Percentiles rank a stretch among this genome's conserved stretches.
Evolutionary conservation across 1,140 invertebrate species (phyloP).

Genomic region (Halictus rubicundus): DNA sequence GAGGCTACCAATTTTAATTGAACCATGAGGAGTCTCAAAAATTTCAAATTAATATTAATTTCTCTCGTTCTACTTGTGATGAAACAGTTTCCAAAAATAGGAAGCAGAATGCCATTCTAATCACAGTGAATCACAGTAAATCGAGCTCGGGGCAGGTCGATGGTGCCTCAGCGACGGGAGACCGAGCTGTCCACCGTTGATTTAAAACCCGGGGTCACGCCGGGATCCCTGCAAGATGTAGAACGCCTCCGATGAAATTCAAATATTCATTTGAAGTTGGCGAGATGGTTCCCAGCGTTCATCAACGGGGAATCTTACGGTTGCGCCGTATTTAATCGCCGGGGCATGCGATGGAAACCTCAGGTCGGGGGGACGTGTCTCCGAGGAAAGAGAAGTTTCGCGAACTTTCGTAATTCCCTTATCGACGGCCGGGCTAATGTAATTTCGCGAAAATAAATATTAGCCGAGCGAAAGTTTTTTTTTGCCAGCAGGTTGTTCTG

Average conservation of each 20-base stretch:
- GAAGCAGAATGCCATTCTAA: too few species aligned
- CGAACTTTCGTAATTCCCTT: conserved; percentile 12
- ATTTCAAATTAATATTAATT: too few species aligned
- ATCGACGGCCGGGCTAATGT: conserved; percentile 18
- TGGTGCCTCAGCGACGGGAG: too few species aligned
- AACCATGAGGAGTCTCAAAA: too few species aligned
- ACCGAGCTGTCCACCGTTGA: too few species aligned
- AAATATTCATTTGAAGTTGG: conserved; percentile 7
- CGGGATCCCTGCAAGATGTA: not conserved
- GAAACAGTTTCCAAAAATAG: too few species aligned
- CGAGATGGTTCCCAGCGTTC: not conserved
- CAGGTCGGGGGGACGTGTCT: not conserved
- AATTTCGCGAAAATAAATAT: conserved; percentile 43
- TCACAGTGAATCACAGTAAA: too few species aligned
- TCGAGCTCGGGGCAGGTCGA: too few species aligned
- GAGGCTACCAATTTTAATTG: too few species aligned
- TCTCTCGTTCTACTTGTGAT: too few species aligned
- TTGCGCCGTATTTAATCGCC: conserved; percentile 11
- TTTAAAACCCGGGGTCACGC: not conserved
- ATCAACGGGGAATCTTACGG: not conserved
- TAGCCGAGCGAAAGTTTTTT: conserved; percentile 1
- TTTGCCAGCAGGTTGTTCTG: not conserved
- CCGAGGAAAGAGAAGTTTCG: not conserved
- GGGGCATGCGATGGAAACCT: not conserved
- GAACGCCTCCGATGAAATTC: not conserved